Base-by-base conservation (phyloP, 2,888 invertebrate genomes). In the Gisinianus flammeolus region DNA sequence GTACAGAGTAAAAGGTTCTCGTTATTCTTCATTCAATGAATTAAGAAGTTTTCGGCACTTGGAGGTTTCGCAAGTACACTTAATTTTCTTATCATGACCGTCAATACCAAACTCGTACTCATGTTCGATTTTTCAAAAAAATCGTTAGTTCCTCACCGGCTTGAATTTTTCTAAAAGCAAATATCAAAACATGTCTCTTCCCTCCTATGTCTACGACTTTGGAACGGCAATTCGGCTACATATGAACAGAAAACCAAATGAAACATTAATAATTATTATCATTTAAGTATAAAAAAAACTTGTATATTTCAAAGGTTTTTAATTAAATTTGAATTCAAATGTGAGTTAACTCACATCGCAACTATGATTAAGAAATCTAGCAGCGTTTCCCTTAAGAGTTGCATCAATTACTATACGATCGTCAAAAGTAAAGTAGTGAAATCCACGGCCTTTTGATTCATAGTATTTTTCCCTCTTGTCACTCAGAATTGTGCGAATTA, bases 31-130 rank as follows among this genome's bases (percentile, higher is more conserved):
- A n/a, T n/a, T 44, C 19, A 24, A 8, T 89, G 88, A 97, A 89
- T 98, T 98, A 86, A 98, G 93, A 89, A 97, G 97, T 89, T 96
- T 96, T 85, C 97, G 92, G 88, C 98, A 98, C 87, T 93, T 92
- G 87, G 93, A 93, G 44, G 97, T 93, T 80, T 95, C 94, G 88
- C 97, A 98, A 72, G 94, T 94, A 89, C 98, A 98, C 22, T 95
- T 95, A 87, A 98, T 97, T 89, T 98, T 98, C 33, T 97, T 97
- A 31, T 88, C 87, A 22, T 26, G 4, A 86, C 97, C 97, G 89
- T 97, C 97, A 86, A 96, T 94, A 28, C 97, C 97, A 88, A 98
- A 98, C 88, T 97, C 97, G 90, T 98, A 98, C 88, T 98, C 97
- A 86, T 98, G 98, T n/a, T n/a, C n/a, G n/a, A n/a, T n/a, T n/a